Percentiles rank a stretch among this genome's conserved stretches.
Evolutionary conservation across 2,113 vertebrate genomes (phyloP).

Genomic region (Rhinolophus sinicus): DNA sequence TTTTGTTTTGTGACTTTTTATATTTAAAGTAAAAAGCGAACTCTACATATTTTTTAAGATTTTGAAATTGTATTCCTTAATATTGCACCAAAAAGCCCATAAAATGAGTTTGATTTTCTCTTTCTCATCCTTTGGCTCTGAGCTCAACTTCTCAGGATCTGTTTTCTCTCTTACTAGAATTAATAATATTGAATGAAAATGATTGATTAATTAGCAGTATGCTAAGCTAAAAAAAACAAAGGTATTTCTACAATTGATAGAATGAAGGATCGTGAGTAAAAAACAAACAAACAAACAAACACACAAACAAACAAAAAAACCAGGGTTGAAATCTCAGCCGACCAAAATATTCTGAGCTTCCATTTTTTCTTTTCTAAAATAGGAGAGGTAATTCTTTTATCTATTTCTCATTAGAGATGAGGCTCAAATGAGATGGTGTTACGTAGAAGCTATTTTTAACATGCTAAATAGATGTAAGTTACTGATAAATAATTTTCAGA

Average conservation of each 20-base stretch:
- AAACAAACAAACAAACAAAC: neutral
- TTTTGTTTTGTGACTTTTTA: neutral
- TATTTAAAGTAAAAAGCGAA: neutral
- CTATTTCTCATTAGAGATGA: neutral
- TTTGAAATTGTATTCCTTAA: constrained; percentile 4
- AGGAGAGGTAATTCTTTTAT: neutral
- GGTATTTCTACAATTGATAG: neutral
- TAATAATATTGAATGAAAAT: neutral
- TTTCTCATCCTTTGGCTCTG: neutral
- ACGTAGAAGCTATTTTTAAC: neutral
- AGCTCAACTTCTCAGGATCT: neutral
- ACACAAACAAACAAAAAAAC: too few species aligned
- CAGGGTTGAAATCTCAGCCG: neutral
- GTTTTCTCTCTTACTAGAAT: neutral
- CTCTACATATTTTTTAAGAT: neutral
- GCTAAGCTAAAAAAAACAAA: neutral
- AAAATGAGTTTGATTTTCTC: neutral
- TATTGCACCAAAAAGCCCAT: neutral
- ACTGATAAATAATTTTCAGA: neutral
- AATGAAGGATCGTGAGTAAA: neutral
- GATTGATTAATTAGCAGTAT: neutral
- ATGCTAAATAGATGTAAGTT: neutral
- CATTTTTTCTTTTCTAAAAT: neutral
- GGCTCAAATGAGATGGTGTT: neutral
- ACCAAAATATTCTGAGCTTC: neutral